Conservation (phyloP, 2,888 invertebrate species). For the Acanthosepion pharaonis region DNA sequence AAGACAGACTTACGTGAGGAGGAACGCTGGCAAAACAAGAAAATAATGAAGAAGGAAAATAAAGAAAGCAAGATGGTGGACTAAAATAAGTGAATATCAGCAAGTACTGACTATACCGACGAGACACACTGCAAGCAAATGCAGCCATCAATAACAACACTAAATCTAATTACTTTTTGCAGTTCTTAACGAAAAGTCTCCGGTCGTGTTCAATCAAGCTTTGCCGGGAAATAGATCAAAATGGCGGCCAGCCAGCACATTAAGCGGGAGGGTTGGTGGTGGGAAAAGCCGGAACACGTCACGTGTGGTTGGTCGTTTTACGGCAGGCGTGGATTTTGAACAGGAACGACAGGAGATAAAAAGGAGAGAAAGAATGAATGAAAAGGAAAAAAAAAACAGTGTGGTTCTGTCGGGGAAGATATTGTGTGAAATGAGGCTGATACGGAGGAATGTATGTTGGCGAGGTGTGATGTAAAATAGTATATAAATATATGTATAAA, state of each 20-base stretch:
- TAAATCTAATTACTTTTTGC: conserved; percentile 33
- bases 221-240: conserved; percentile 33
- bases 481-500: no score
- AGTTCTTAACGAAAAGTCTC: neutral
- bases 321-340: neutral
- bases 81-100: neutral
- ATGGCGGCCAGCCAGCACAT: neutral
- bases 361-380: neutral
- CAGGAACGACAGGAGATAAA: neutral
- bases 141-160: conserved; percentile 9
- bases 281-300: neutral
- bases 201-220: conserved; percentile 6
- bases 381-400: neutral
- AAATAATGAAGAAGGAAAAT: neutral
- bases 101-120: neutral
- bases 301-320: neutral
- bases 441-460: no score
- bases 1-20: no score
- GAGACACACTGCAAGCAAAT: conserved; percentile 9
- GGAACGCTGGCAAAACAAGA: no score
- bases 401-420: no score
- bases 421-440: neutral
- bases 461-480: no score
- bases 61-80: neutral
- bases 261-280: neutral